These are phyloP conservation scores for Paramuricea clavata DNA, from an alignment of 92 coral and sea anemone genomes.

Conservation along the genomic window DNA sequence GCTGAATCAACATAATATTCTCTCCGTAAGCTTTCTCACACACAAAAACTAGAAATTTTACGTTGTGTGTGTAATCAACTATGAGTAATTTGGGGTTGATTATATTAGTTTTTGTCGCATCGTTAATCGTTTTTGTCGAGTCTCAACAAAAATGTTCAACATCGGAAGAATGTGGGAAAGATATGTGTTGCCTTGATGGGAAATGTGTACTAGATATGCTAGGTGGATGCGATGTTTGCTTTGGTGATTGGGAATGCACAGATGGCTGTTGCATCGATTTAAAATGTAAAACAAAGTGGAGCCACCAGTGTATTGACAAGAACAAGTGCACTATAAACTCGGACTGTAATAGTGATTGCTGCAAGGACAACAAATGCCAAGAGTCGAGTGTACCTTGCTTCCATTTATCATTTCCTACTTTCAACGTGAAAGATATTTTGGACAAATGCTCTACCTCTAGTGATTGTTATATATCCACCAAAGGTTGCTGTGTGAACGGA, in stretches of 20 bases:
- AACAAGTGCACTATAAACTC: background rate
- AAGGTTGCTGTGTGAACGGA: background rate
- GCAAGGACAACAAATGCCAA: slow-evolving; percentile 5
- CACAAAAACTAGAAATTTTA: no score
- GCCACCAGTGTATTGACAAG: background rate
- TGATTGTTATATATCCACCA: background rate
- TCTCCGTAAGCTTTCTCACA: background rate
- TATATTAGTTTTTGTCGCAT: background rate
- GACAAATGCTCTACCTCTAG: background rate
- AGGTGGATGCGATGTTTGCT: background rate
- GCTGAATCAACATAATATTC: background rate
- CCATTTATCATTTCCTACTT: no score
- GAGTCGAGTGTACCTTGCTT: background rate
- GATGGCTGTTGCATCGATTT: background rate
- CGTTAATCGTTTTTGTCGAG: background rate
- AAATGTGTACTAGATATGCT: background rate
- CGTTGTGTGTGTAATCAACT: background rate
- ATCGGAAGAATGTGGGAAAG: background rate
- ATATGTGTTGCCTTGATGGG: background rate
- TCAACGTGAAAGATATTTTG: no score
- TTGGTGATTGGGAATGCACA: background rate
- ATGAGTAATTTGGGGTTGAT: background rate
- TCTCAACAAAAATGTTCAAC: background rate
- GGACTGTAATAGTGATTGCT: background rate
- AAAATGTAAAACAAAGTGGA: background rate